A percentile compares a stretch with the other conserved stretches of the same genome.
phyloP scores from a whole-genome alignment of 37 sponge, comb jelly and placozoan species.

The Oopsacas minuta region DNA sequence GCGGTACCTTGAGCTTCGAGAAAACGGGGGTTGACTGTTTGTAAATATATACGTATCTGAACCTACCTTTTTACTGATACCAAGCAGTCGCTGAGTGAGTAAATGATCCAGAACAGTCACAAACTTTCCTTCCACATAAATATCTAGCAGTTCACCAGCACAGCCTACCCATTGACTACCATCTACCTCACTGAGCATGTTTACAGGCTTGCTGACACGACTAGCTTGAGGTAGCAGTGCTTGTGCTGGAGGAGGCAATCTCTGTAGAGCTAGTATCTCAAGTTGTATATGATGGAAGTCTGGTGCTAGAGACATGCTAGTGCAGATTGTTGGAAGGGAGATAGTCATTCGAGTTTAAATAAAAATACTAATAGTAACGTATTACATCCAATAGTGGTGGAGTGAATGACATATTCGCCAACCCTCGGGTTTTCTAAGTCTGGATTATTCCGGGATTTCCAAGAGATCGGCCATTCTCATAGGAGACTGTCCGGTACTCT shows the following conservation, averaged over 20 bases:
- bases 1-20: too few species aligned
- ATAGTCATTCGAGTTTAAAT: too few species aligned
- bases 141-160: neutral
- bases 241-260: neutral
- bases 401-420: too few species aligned
- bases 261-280: neutral
- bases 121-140: conserved; percentile 3
- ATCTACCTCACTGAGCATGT: neutral
- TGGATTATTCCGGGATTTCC: too few species aligned
- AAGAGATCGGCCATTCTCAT: too few species aligned
- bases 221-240: neutral
- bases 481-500: too few species aligned
- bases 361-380: neutral
- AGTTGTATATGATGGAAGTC: neutral
- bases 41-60: too few species aligned
- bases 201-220: neutral
- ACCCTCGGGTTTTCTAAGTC: too few species aligned
- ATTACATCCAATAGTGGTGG: too few species aligned
- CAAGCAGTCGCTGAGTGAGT: neutral
- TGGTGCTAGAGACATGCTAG: neutral
- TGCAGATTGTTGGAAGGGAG: too few species aligned
- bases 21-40: too few species aligned
- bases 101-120: neutral
- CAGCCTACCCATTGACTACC: neutral
- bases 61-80: conserved; percentile 4